Base-by-base conservation (phyloP, 2,888 invertebrate species). In the Phortica okadai region DNA sequence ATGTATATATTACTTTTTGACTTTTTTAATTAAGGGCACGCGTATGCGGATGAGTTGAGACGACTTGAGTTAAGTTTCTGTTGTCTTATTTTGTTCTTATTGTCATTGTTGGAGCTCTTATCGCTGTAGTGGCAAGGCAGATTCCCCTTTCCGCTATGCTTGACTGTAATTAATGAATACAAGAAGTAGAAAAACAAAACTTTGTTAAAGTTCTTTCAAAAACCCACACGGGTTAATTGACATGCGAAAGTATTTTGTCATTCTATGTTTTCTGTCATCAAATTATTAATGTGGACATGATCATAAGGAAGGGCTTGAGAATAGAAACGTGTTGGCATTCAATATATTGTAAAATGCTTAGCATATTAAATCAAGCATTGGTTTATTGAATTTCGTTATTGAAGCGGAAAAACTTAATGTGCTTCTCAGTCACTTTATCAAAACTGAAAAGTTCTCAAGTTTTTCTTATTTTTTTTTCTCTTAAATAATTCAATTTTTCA, bases 1-100 rank as follows among this genome's bases (percentile, higher is more conserved):
- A 16, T 33, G 6, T 70, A 21, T 72, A n/a, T 72, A 14, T 21
- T 72, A n/a, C 8, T 72, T 25, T n/a, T 72, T 50, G 66, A 11
- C n/a, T 44, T 42, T 59, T n/a, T 54, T 72, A 72, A 72, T 72
- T 72, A 72, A 72, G 70, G 70, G 70, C 70, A 72, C 54, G 56
- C 70, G 70, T 69, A 45, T 45, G 69, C 16, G 45, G 45, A 62
- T 62, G 69, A 16, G 10, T 69, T 67, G 6, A 45, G 16, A 59
- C 10, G 21, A 10, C 16, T 62, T 62, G 16, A 62, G n/a, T 8
- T 45, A 45, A 69, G 45, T 45, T 69, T 45, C 21, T 21, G 21
- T 21, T 21, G 21, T 59, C n/a, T 33, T 33, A 33, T 33, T 33
- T 33, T 5, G 4, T 33, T 7, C 16, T 16, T 62, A 62, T 16